Base-by-base conservation (phyloP, 2,888 invertebrate genomes). In the Spialia ferax region DNA sequence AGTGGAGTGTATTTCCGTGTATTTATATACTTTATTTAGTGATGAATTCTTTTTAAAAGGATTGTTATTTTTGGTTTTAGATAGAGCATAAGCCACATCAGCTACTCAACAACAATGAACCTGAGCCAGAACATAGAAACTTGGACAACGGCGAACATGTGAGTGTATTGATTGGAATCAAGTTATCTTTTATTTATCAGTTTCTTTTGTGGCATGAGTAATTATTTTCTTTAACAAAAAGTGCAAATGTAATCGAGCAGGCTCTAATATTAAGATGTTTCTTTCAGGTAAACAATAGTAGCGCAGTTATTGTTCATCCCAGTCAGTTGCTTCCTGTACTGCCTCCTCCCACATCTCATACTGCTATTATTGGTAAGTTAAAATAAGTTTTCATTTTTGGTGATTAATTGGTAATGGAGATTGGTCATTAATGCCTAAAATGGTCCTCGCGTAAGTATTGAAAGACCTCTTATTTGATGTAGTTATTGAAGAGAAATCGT, bases 301-400 rank as follows among this genome's bases (percentile, higher is more conserved):
- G 92, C 81, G 97, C 97, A 68, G 97, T 97, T 66, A 97, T 97
- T 82, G 97, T 97, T 61, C 96, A 97, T 78, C 97, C 97, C 32
- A 97, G 96, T 71, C 97, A 97, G 83, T 89, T 97, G 79, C 92
- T 97, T 75, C 97, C 97, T 18, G 95, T 97, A 35, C 82, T 97
- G 78, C 96, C 96, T 18, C 94, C 94, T 52, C 93, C 93, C 4
- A 89, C 91, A 5, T 88, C 91, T 10, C 93, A 93, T 76, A 90
- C 93, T 1, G 85, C 89, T 60, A 93, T 93, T 68, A 91, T 93
- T 70, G 93, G 94, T 93, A 73, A 90, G 87, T 15, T 38, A 38
- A 38, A 38, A n/a, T 38, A 38, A 38, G 80, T 15, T 42, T 42
- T 42, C 15, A 15, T 32, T 32, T 10, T 5, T 29, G 0, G 29